Conservation (phyloP, 2,888 invertebrate genomes). For the Calameuta filiformis region DNA sequence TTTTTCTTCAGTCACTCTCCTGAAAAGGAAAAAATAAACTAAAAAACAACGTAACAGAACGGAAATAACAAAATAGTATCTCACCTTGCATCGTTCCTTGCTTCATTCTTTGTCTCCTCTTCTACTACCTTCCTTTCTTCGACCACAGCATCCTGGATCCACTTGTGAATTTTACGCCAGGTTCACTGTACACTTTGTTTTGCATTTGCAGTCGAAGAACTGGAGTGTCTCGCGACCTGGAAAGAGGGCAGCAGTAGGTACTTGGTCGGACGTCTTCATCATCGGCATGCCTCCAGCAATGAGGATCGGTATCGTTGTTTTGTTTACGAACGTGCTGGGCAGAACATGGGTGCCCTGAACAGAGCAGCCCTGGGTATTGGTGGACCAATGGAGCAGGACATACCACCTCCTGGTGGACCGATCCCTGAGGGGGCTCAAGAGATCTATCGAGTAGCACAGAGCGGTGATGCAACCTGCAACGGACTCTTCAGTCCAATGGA, state of each 20-base stretch:
- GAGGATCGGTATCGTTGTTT: slow-evolving; percentile 96
- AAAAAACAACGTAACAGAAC: background rate
- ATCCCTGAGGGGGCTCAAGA: slow-evolving; percentile 57
- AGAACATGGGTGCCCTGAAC: slow-evolving; percentile 53
- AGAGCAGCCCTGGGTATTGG: slow-evolving; percentile 48
- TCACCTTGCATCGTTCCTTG: background rate
- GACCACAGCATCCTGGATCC: slow-evolving; percentile 28
- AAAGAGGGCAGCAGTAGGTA: slow-evolving; percentile 93
- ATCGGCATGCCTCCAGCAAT: slow-evolving; percentile 89
- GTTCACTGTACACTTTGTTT: background rate
- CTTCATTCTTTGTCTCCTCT: background rate
- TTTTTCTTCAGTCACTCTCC: background rate
- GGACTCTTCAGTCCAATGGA: slow-evolving; percentile 91
- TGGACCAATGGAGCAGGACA: slow-evolving; percentile 57
- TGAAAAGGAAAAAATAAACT: background rate
- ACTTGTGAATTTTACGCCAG: slow-evolving; percentile 33
- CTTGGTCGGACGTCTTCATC: slow-evolving; percentile 89
- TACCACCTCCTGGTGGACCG: slow-evolving; percentile 50
- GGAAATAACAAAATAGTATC: background rate
- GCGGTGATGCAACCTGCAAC: slow-evolving; percentile 93
- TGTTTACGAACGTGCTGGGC: slow-evolving; percentile 85
- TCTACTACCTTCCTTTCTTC: slow-evolving; percentile 28
- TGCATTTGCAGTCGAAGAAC: slow-evolving; percentile 79
- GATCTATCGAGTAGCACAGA: slow-evolving; percentile 85
- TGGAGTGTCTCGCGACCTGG: slow-evolving; percentile 92